Percentiles rank a stretch among this genome's conserved stretches.
Evolutionary conservation across 1,140 invertebrate species (phyloP).

Genomic region (Zaprionus ghesquierei): DNA sequence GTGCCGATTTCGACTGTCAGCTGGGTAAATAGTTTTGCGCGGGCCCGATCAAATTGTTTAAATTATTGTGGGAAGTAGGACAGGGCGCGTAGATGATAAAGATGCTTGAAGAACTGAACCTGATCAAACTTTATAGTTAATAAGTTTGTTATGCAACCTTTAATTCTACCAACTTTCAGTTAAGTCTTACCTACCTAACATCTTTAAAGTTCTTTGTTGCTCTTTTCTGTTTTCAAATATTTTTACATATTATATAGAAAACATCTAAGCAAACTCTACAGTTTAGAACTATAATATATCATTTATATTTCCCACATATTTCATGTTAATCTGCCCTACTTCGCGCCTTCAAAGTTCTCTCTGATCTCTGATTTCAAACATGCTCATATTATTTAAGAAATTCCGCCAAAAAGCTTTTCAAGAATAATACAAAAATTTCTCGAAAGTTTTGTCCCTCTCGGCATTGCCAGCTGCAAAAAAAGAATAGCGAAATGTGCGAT

Average conservation of each 20-base stretch:
- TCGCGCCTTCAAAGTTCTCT: too few species aligned
- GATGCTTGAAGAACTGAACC: neutral
- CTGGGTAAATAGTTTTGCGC: neutral
- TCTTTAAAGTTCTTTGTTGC: too few species aligned
- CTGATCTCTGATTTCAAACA: neutral
- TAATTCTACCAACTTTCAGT: too few species aligned
- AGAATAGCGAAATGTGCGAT: constrained; percentile 56
- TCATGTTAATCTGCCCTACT: neutral
- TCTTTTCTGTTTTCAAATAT: too few species aligned
- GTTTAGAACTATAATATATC: neutral
- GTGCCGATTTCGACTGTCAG: neutral
- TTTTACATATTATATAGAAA: too few species aligned
- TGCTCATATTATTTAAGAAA: neutral
- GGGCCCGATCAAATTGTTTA: neutral
- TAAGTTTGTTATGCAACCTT: too few species aligned
- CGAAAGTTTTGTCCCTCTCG: constrained; percentile 38
- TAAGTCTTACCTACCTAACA: too few species aligned
- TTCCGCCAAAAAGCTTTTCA: constrained; percentile 51
- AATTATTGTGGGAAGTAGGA: neutral
- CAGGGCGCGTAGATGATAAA: neutral
- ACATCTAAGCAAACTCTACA: too few species aligned
- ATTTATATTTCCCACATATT: neutral
- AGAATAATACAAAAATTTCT: constrained; percentile 11
- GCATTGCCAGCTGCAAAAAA: constrained; percentile 48
- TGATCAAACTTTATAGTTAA: too few species aligned